Conservation (phyloP, 1,140 invertebrate genomes). For the Lepidostoma basale region DNA sequence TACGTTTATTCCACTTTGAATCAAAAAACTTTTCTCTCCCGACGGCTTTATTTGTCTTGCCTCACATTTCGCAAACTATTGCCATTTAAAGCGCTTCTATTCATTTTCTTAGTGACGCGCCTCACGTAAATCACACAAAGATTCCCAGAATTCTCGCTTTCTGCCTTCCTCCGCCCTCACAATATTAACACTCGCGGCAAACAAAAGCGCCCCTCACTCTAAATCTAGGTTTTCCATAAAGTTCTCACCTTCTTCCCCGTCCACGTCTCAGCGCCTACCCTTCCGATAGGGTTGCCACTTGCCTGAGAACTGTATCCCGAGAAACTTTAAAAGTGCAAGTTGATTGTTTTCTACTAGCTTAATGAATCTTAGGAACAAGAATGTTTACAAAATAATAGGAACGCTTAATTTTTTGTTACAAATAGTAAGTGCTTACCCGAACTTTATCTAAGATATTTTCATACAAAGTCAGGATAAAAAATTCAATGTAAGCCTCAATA, state of each 20-base stretch:
- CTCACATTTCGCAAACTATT: neutral
- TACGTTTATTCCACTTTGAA: too few species aligned
- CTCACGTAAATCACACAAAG: slow-evolving; percentile 13
- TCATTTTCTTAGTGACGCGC: neutral
- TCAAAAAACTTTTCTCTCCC: too few species aligned
- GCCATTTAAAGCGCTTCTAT: neutral
- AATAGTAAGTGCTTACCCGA: too few species aligned
- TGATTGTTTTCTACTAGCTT: too few species aligned
- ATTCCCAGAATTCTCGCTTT: slow-evolving; percentile 4
- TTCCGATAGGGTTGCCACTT: slow-evolving; percentile 7
- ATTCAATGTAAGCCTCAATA: too few species aligned
- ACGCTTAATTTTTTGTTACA: too few species aligned
- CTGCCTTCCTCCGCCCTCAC: slow-evolving; percentile 1
- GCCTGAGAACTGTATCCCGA: too few species aligned
- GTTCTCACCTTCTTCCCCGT: slow-evolving; percentile 1
- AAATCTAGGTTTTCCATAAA: slow-evolving; percentile 18
- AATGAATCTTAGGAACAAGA: too few species aligned
- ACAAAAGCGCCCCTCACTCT: slow-evolving; percentile 11
- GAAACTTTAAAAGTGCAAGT: too few species aligned
- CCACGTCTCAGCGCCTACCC: neutral
- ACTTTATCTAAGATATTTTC: too few species aligned
- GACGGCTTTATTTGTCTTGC: slow-evolving; percentile 8
- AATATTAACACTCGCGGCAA: slow-evolving; percentile 19
- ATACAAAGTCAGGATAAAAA: too few species aligned
- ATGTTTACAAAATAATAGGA: too few species aligned